A percentile compares a stretch with the other conserved stretches of the same genome.
These are phyloP conservation scores for Rugalucina vietnamica DNA, from an alignment of 2,888 invertebrate genomes.

Conservation along the genomic window DNA sequence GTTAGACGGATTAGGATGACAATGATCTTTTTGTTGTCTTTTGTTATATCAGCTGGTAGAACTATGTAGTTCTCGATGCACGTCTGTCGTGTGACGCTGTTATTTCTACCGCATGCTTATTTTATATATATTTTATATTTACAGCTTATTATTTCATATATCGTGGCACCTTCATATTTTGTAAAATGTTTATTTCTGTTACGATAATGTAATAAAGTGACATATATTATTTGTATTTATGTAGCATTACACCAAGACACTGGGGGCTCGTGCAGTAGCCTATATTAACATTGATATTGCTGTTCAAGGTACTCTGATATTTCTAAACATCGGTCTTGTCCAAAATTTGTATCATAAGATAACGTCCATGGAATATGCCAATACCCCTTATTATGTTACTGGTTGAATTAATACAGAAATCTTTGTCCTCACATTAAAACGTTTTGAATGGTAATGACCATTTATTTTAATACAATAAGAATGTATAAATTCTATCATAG, in stretches of 20 bases:
- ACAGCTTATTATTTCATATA: background rate
- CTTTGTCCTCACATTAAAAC: too few species aligned
- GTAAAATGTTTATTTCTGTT: background rate
- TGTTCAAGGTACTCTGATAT: conserved; percentile 66
- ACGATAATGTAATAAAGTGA: background rate
- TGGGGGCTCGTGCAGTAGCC: conserved; percentile 74
- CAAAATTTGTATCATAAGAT: background rate
- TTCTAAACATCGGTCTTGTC: background rate
- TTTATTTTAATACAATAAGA: background rate
- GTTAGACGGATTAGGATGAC: too few species aligned
- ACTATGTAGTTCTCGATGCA: background rate
- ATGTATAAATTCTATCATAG: background rate
- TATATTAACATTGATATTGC: conserved; percentile 81
- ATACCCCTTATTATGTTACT: background rate
- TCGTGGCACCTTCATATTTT: background rate
- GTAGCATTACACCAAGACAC: conserved; percentile 70
- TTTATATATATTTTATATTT: background rate
- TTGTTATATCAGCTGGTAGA: too few species aligned
- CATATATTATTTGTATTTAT: background rate
- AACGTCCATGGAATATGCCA: background rate
- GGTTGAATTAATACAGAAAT: too few species aligned
- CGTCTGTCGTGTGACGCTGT: background rate
- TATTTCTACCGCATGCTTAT: background rate
- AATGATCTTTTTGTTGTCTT: too few species aligned
- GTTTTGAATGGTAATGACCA: too few species aligned